Base-by-base conservation (phyloP, 2,888 invertebrate species). In the Leptothorax acervorum region DNA sequence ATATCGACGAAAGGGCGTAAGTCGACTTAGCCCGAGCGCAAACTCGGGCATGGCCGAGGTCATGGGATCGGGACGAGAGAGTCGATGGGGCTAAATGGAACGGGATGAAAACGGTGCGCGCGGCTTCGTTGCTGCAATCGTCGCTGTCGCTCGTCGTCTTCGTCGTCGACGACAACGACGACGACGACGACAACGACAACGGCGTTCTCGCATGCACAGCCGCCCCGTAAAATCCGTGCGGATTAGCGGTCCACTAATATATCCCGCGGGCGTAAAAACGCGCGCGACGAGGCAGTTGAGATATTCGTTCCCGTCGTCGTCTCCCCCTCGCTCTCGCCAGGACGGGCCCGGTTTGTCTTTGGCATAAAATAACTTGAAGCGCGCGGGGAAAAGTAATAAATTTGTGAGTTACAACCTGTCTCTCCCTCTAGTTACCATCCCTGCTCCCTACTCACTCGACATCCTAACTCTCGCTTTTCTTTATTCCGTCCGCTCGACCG, bases 191-290 rank as follows among this genome's bases (percentile, higher is more conserved):
- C 79, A 9, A 2, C 42, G 42, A 9, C 87, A 75, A 45, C 76
- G 81, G 63, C 70, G 51, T 66, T 73, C 84, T 89, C 90, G 92
- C 91, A 88, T 91, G 91, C 92, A 92, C 92, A 92, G 92, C 90
- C 93, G 91, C 83, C 78, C 91, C 91, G 92, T 94, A 93, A 94
- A 94, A 93, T 94, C 94, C 92, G 87, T 90, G 90, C 90, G 93
- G 93, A 93, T 94, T 94, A 94, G 93, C 92, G 91, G 89, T 87
- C 91, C 92, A 94, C 93, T 94, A 94, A 94, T 94, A 94, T 94
- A 94, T 93, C 92, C 92, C 90, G 91, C 90, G 91, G 88, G 91
- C 68, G 86, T 93, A 94, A 94, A 94, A 94, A 94, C 91, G 92
- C 92, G 88, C 91, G 92, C 92, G 88, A 83, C 91, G 91, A 87